Percentiles rank a stretch among this genome's conserved stretches.
These are phyloP conservation scores for Apis laboriosa DNA, from an alignment of 1,140 invertebrate genomes.

Conservation along the genomic window DNA sequence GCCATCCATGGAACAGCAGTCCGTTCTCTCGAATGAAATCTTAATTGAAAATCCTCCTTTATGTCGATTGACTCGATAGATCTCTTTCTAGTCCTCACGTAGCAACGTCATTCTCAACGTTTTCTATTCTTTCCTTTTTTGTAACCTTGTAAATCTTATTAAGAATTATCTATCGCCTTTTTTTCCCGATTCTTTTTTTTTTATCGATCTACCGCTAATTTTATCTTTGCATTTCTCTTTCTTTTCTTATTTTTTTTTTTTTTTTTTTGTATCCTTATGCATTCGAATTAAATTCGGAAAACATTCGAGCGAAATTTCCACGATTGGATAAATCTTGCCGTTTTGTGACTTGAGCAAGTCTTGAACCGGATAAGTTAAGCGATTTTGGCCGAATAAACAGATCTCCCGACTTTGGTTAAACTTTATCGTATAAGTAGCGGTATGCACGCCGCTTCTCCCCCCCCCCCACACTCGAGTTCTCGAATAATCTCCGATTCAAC, in stretches of 20 bases:
- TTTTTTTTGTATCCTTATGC: no score
- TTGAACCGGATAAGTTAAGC: conserved; percentile 24
- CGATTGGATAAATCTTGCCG: conserved; percentile 33
- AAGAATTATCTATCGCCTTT: no score
- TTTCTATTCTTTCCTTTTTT: no score
- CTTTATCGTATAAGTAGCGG: conserved; percentile 34
- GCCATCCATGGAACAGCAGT: neutral
- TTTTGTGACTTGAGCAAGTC: conserved; percentile 9
- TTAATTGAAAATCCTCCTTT: conserved; percentile 53
- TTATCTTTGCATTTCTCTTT: no score
- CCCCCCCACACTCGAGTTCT: conserved; percentile 7
- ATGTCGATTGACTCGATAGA: neutral
- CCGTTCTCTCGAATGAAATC: conserved; percentile 8
- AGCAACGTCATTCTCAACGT: no score
- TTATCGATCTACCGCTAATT: no score
- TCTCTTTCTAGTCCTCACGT: no score
- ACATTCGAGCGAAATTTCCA: conserved; percentile 1
- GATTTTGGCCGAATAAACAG: conserved; percentile 52
- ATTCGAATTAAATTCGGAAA: neutral
- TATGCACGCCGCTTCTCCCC: conserved; percentile 16
- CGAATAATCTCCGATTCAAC: conserved; percentile 44
- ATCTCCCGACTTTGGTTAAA: conserved; percentile 32
- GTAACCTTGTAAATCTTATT: no score
- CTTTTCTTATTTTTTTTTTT: no score
- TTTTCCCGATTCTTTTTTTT: no score